Percentiles rank a stretch among this genome's conserved stretches.
Evolutionary conservation across 1,140 invertebrate species (phyloP).

Genomic region (Eulimnadia texana): DNA sequence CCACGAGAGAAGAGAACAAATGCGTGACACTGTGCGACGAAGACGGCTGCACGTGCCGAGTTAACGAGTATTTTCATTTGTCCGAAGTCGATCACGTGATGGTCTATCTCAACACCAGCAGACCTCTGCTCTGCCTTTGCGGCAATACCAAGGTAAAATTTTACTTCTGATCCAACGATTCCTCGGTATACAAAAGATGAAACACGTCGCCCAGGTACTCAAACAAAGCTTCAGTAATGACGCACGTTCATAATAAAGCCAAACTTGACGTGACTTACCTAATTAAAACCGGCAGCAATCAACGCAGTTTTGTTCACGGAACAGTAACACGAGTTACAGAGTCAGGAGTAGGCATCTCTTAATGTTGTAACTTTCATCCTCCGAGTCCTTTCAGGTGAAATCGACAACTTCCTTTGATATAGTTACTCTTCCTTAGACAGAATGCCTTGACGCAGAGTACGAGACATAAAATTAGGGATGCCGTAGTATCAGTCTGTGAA

Average conservation of each 20-base stretch:
- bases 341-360: too few species aligned
- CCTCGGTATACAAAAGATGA: not conserved
- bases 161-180: not conserved
- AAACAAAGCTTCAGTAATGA: too few species aligned
- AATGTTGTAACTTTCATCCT: too few species aligned
- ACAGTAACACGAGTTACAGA: too few species aligned
- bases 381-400: too few species aligned
- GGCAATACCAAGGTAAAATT: conserved; percentile 8
- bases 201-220: not conserved
- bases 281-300: not conserved
- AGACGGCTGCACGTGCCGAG: conserved; percentile 2
- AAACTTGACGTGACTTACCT: too few species aligned
- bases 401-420: too few species aligned
- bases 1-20: not conserved
- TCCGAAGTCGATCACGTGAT: not conserved
- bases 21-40: conserved; percentile 6
- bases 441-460: too few species aligned
- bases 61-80: not conserved
- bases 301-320: not conserved
- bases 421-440: too few species aligned
- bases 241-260: too few species aligned
- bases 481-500: too few species aligned
- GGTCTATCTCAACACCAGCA: not conserved
- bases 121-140: conserved; percentile 7
- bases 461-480: too few species aligned